phyloP scores from a whole-genome alignment of 1,140 invertebrate species.

The Drosophila oshimai region DNA sequence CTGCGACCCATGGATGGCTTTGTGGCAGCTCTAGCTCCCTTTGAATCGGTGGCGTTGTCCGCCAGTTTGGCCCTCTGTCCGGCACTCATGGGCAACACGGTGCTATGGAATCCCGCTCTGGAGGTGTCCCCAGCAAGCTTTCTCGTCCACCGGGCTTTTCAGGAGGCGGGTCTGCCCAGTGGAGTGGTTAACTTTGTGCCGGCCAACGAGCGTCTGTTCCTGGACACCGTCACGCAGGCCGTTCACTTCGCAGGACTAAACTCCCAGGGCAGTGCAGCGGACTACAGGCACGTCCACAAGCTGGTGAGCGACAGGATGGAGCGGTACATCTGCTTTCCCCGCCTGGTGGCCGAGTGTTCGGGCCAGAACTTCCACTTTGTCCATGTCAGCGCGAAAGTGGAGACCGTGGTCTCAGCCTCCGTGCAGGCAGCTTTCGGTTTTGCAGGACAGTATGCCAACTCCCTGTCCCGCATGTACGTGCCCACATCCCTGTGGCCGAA shows the following conservation, averaged over 20 bases:
- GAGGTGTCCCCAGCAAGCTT: slow-evolving; percentile 98
- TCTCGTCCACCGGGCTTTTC: slow-evolving; percentile 94
- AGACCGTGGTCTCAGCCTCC: slow-evolving; percentile 89
- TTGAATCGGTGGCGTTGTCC: slow-evolving; percentile 99
- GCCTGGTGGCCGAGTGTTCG: slow-evolving; percentile 96
- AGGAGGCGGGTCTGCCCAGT: slow-evolving; percentile 94
- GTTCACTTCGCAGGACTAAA: slow-evolving; percentile 95
- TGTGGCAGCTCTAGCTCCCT: slow-evolving; percentile 97
- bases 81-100: slow-evolving; percentile 97
- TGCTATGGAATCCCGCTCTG: slow-evolving; percentile 99
- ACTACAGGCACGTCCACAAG: slow-evolving; percentile 95
- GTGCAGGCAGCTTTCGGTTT: slow-evolving; percentile 96
- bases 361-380: slow-evolving; percentile 99
- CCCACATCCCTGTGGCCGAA: slow-evolving; percentile 93
- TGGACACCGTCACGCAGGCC: slow-evolving; percentile 92
- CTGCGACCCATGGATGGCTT: slow-evolving; percentile 98
- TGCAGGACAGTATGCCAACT: slow-evolving; percentile 98
- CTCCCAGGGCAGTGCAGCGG: slow-evolving; percentile 90
- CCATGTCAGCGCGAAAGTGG: slow-evolving; percentile 94
- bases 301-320: slow-evolving; percentile 94
- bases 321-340: slow-evolving; percentile 94
- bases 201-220: slow-evolving; percentile 95
- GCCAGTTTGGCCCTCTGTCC: slow-evolving; percentile 97
- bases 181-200: slow-evolving; percentile 99
- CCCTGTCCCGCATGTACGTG: slow-evolving; percentile 97